Conservation (phyloP, 92 coral and sea anemone species). For the Epizoanthus ramosus region DNA sequence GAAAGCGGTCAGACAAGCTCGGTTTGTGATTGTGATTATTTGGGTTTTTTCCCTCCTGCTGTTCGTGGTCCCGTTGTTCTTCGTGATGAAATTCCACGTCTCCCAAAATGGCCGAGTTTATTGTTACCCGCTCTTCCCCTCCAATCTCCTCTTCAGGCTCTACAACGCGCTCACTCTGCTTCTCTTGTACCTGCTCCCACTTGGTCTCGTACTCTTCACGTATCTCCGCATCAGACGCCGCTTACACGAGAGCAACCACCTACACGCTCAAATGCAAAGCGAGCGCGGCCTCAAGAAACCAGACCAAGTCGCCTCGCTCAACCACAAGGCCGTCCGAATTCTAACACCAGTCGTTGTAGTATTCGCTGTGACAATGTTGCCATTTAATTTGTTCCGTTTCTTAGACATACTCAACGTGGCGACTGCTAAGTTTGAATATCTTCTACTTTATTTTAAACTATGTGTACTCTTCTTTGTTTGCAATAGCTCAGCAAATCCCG, state of each 20-base stretch:
- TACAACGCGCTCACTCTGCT: slow-evolving; percentile 72
- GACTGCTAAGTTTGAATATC: slow-evolving; percentile 60
- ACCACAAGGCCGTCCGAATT: slow-evolving; percentile 71
- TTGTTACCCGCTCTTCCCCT: slow-evolving; percentile 73
- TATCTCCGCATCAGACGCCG: slow-evolving; percentile 82
- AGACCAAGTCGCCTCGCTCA: slow-evolving; percentile 55
- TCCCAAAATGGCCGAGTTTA: slow-evolving; percentile 32
- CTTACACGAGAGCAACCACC: slow-evolving; percentile 71
- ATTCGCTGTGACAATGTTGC: slow-evolving; percentile 77
- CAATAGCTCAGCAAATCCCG: slow-evolving; percentile 93
- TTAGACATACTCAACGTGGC: slow-evolving; percentile 69
- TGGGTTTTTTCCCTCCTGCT: slow-evolving; percentile 75
- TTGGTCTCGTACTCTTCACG: slow-evolving; percentile 63
- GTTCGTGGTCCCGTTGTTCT: slow-evolving; percentile 75
- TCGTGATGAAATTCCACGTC: slow-evolving; percentile 65
- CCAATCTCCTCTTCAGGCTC: slow-evolving; percentile 53
- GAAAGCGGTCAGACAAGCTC: slow-evolving; percentile 53
- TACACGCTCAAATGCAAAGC: slow-evolving; percentile 71
- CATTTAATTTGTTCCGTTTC: slow-evolving; percentile 74
- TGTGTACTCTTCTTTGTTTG: slow-evolving; percentile 80
- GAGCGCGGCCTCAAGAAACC: slow-evolving; percentile 60
- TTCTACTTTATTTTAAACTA: slow-evolving; percentile 72
- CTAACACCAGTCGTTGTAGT: slow-evolving; percentile 79
- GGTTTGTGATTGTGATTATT: slow-evolving; percentile 52
- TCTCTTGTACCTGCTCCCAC: slow-evolving; percentile 72